Conservation (phyloP, 2,113 vertebrate species). For the Panurus biarmicus region DNA sequence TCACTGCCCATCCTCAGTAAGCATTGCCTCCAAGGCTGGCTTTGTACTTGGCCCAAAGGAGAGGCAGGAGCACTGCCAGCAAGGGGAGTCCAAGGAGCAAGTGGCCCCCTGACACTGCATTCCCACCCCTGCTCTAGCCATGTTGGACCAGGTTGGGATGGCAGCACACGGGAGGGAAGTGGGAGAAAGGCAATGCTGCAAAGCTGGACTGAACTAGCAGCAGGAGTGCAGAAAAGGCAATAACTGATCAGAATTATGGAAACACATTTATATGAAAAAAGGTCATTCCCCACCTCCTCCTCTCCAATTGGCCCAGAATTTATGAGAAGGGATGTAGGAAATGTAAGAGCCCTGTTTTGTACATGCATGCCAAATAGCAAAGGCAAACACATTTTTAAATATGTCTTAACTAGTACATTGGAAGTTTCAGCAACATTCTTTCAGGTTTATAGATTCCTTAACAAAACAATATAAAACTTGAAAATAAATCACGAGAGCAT, state of each 20-base stretch:
- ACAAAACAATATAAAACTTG: not conserved
- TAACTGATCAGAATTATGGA: not conserved
- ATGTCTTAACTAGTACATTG: not conserved
- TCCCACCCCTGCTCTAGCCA: too few relatives aligned
- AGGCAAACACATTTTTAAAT: not conserved
- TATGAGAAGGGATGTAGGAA: not conserved
- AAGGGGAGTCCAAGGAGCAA: not conserved
- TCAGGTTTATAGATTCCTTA: not conserved
- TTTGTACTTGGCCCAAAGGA: not conserved
- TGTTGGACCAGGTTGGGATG: not conserved
- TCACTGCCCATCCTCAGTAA: not conserved
- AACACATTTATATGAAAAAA: not conserved
- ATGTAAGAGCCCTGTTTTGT: not conserved
- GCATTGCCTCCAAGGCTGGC: accelerated
- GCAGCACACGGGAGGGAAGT: accelerated
- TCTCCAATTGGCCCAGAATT: not conserved
- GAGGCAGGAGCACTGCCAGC: not conserved
- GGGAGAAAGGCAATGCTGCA: not conserved
- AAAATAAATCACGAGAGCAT: not conserved
- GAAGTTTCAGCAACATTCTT: not conserved
- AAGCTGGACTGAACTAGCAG: not conserved
- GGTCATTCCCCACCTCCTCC: accelerated
- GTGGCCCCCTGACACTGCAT: accelerated
- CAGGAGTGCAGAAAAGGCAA: not conserved
- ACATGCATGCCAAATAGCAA: not conserved